Percentiles rank a stretch among this genome's conserved stretches.
These are phyloP conservation scores for Potamilus streckersoni DNA, from an alignment of 1,140 invertebrate genomes.

Conservation along the genomic window DNA sequence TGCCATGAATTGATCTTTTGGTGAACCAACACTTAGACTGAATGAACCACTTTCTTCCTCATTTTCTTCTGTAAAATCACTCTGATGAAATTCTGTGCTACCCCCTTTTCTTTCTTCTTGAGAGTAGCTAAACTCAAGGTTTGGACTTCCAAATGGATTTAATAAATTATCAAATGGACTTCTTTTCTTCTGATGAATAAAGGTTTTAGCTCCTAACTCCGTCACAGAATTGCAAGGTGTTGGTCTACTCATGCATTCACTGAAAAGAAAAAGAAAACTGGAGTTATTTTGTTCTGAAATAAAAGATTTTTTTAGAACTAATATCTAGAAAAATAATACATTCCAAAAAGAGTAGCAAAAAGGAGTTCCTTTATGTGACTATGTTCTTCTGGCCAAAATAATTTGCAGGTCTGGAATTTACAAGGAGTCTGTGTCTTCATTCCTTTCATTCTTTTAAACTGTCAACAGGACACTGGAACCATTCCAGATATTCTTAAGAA, in stretches of 20 bases:
- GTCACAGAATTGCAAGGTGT: constrained; percentile 42
- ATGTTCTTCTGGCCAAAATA: too few relatives aligned
- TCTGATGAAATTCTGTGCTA: not conserved
- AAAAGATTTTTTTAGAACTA: not conserved
- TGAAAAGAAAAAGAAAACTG: constrained; percentile 13
- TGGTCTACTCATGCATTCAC: constrained; percentile 38
- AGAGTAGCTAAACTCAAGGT: constrained; percentile 2
- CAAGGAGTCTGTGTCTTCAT: too few relatives aligned
- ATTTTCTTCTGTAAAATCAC: constrained; percentile 2
- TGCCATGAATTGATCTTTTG: constrained; percentile 6
- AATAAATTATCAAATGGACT: constrained; percentile 6
- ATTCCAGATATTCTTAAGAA: too few relatives aligned
- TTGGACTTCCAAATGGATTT: constrained; percentile 33
- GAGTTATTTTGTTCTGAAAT: not conserved
- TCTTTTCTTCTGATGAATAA: not conserved
- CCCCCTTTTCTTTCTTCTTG: constrained; percentile 4
- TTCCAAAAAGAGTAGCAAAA: too few relatives aligned
- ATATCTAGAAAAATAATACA: too few relatives aligned
- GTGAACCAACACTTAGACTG: constrained; percentile 36
- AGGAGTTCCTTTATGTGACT: too few relatives aligned
- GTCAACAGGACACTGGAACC: too few relatives aligned
- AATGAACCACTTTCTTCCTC: constrained; percentile 55
- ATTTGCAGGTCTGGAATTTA: too few relatives aligned
- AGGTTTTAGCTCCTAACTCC: constrained; percentile 13
- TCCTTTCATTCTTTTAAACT: too few relatives aligned